Evolutionary conservation across 1,140 invertebrate species (phyloP).

Genomic region (Nymphalis io): DNA sequence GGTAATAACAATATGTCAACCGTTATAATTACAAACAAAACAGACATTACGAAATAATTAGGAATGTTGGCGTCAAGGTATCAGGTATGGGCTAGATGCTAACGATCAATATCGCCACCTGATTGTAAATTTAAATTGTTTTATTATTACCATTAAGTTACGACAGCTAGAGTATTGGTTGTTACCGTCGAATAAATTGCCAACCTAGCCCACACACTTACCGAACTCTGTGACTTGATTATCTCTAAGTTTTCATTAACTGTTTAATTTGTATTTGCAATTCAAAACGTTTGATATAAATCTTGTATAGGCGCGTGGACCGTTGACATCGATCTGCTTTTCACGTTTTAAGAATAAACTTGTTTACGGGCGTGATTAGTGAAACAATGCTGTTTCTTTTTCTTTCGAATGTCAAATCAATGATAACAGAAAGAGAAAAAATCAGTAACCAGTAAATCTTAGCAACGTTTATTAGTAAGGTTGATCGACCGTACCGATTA

Average conservation of each 20-base stretch:
- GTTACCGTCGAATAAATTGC: slow-evolving; percentile 16
- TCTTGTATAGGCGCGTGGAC: no score
- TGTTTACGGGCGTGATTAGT: no score
- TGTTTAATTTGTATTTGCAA: neutral
- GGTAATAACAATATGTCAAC: slow-evolving; percentile 7
- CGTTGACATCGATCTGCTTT: no score
- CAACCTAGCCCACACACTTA: neutral
- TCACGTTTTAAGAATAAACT: no score
- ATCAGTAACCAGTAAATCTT: no score
- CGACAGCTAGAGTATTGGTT: slow-evolving; percentile 16
- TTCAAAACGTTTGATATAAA: neutral
- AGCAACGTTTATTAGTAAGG: no score
- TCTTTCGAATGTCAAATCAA: no score
- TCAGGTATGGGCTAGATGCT: slow-evolving; percentile 14
- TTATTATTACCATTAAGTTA: slow-evolving; percentile 18
- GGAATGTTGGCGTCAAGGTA: slow-evolving; percentile 22
- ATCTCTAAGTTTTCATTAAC: neutral
- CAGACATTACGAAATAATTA: slow-evolving; percentile 16
- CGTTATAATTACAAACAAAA: slow-evolving; percentile 13
- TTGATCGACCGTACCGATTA: no score
- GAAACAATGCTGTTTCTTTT: no score
- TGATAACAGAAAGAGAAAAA: no score
- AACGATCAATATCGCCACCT: slow-evolving; percentile 28
- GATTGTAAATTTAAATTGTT: slow-evolving; percentile 39
- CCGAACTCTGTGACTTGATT: neutral